Evolutionary conservation across 2,888 invertebrate genomes (phyloP), one percentile per base, ranked within the genome.

Genomic region (Itoplectis maculator): DNA sequence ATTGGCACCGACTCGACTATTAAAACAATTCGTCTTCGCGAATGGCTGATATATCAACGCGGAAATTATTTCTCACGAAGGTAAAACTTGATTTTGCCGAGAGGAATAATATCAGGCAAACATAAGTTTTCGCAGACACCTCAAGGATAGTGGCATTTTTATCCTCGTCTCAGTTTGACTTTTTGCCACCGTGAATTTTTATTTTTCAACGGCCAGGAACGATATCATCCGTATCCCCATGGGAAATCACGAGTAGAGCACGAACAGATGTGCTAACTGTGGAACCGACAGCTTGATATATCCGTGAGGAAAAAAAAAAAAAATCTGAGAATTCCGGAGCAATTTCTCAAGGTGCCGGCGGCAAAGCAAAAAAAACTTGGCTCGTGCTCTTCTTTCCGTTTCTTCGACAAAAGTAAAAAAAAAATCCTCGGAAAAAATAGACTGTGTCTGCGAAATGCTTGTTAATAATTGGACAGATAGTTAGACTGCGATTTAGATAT

Each of bases 191-290:
- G 3, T 40, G 37, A 51, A 20, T 40, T 69, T 69, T 37, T n/a
- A 69, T 69, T 37, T 37, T 69, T 37, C 20, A 69, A 15, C 20
- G 13, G 11, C 40, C n/a, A n/a, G 11, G 66, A 13, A 54, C 54
- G 35, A 13, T 40, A 35, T 40, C 18, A 51, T 40, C 23, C n/a
- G 18, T 54, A 40, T 54, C 40, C 69, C 54, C 69, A 23, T 37
- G 69, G 75, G 75, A 75, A 75, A 75, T 75, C 65, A 75, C 42
- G 45, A 65, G 65, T 56, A 75, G 23, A 54, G 23, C 49, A 65
- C n/a, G 23, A 65, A 29, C 49, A 13, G 40, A 49, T 45, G 18
- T 73, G 49, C n/a, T 63, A 20, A 37, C 54, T 29, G 49, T n/a
- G 13, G 37, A 54, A 54, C 54, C 54, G 54, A 75, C 54, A 75